Evolutionary conservation across 1,140 invertebrate genomes (phyloP).

Genomic region (Leguminivora glycinivorella): DNA sequence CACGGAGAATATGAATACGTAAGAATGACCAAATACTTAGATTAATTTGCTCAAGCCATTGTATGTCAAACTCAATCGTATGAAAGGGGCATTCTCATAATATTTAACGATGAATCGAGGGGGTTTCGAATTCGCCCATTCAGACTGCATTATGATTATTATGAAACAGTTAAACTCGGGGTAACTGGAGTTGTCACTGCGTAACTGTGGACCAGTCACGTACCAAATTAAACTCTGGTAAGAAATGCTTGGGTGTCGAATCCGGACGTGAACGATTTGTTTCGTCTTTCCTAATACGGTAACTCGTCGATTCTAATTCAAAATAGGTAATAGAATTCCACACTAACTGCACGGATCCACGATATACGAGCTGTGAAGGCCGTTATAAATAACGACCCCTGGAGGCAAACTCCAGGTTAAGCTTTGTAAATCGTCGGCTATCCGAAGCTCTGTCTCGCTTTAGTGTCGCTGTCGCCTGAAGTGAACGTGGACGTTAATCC

Average conservation of each 20-base stretch:
- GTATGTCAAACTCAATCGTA: slow-evolving; percentile 17
- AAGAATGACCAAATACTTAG: neutral
- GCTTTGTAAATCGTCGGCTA: slow-evolving; percentile 5
- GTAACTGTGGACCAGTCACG: neutral
- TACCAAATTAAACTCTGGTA: neutral
- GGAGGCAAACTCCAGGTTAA: neutral
- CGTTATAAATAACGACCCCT: neutral
- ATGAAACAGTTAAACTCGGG: slow-evolving; percentile 2
- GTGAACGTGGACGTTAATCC: neutral
- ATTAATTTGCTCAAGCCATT: neutral
- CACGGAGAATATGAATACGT: neutral
- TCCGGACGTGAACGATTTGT: neutral
- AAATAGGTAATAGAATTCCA: no score
- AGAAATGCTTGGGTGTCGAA: neutral
- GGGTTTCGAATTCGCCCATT: slow-evolving; percentile 8
- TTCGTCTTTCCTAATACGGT: neutral
- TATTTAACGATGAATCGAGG: slow-evolving; percentile 20
- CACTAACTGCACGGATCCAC: no score
- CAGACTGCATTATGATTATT: slow-evolving; percentile 14
- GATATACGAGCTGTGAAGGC: no score
- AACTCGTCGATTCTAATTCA: no score
- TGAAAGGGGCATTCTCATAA: slow-evolving; percentile 26
- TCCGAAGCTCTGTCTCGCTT: neutral
- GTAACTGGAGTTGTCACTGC: neutral
- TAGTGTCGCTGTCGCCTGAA: neutral